Evolutionary conservation across 2,888 invertebrate genomes (phyloP).

Genomic region (Drosophila pegasa): DNA sequence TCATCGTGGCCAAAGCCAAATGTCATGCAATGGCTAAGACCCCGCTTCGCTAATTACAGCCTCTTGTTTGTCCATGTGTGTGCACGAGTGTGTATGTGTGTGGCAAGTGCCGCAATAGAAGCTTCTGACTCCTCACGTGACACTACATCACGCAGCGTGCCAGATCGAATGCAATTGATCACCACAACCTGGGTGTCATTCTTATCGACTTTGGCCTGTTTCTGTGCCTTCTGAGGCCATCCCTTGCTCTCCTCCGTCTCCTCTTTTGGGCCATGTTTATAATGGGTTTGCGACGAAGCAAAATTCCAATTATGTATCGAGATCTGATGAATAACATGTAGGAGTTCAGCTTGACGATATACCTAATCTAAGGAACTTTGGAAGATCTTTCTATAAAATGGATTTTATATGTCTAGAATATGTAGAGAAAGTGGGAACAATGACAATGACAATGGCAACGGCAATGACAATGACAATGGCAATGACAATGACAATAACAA

Average conservation of each 20-base stretch:
- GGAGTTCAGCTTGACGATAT: neutral
- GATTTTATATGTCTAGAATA: neutral
- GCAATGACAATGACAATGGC: no score
- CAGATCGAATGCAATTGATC: constrained; percentile 65
- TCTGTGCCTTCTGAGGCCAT: neutral
- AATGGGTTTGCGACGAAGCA: neutral
- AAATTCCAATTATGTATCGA: constrained; percentile 8
- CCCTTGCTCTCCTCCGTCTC: neutral
- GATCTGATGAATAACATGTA: constrained; percentile 2
- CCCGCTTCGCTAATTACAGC: constrained; percentile 68
- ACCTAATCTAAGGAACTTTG: neutral
- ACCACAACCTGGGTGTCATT: constrained; percentile 29
- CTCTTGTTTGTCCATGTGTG: constrained; percentile 47
- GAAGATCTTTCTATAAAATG: neutral
- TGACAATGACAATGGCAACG: no score
- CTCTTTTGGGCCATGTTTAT: neutral
- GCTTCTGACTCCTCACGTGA: constrained; percentile 57
- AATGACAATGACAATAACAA: no score
- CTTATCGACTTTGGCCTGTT: constrained; percentile 26
- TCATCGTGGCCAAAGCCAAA: constrained; percentile 69
- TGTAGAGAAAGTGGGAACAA: no score
- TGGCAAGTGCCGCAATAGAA: constrained; percentile 36
- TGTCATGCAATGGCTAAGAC: constrained; percentile 69
- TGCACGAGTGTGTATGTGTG: constrained; percentile 7
- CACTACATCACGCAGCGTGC: constrained; percentile 53